Evolutionary conservation across 2,888 invertebrate species (phyloP).

Genomic region (Poecilus cupreus): DNA sequence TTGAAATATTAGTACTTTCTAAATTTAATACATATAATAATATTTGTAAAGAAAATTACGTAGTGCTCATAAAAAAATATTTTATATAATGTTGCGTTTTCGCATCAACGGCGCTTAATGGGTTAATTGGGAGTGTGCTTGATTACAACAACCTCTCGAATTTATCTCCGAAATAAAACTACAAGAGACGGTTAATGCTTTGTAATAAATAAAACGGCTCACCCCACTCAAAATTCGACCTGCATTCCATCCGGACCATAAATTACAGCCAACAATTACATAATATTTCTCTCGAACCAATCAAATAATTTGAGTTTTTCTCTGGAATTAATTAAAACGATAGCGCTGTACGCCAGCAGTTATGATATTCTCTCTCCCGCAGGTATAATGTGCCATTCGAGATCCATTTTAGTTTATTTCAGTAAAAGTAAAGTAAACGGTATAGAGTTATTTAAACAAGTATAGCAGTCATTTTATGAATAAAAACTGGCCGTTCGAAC

Average conservation of each 20-base stretch:
- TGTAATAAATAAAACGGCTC: slow-evolving; percentile 8
- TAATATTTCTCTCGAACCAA: background rate
- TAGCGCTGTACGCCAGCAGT: no score
- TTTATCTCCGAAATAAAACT: slow-evolving; percentile 44
- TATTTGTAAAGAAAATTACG: no score
- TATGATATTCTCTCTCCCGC: slow-evolving; percentile 3
- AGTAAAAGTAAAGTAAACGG: slow-evolving; percentile 42
- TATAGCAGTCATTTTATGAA: slow-evolving; percentile 36
- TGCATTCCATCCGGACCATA: background rate
- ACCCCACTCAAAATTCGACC: background rate
- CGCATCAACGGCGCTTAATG: no score
- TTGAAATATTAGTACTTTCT: no score
- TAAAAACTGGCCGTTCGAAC: slow-evolving; percentile 33
- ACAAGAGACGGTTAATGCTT: slow-evolving; percentile 31
- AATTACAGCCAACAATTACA: slow-evolving; percentile 23
- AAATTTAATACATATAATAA: no score
- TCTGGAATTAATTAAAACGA: slow-evolving; percentile 4
- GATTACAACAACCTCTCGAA: slow-evolving; percentile 35
- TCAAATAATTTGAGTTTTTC: slow-evolving; percentile 9
- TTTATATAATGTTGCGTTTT: no score
- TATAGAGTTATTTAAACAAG: slow-evolving; percentile 49
- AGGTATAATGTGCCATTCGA: background rate
- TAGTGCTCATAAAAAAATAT: no score
- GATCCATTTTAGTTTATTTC: slow-evolving; percentile 28
- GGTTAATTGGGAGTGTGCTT: slow-evolving; percentile 42